Base-by-base conservation (phyloP, 1,140 invertebrate species). In the Lineus longissimus region DNA sequence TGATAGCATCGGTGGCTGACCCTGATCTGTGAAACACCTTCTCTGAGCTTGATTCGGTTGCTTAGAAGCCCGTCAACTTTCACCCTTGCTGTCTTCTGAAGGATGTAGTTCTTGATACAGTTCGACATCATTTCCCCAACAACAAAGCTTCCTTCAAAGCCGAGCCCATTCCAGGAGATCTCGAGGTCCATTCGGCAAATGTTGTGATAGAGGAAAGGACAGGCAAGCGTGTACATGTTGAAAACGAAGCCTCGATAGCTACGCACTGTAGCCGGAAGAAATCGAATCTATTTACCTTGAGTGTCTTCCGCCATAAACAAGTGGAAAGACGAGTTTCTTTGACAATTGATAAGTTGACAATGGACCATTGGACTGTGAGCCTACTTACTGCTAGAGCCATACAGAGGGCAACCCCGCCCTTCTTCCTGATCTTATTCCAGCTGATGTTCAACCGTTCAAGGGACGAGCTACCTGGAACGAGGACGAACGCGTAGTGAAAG, bases 351-450 rank as follows among this genome's bases (percentile, higher is more conserved):
- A n/a, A n/a, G n/a, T n/a, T n/a, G n/a, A n/a, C n/a, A n/a, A n/a
- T n/a, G n/a, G n/a, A n/a, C n/a, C n/a, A 1, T 23, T 0, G 40
- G 33, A 54, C 36, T 11, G 1, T 27, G 30, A 23, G n/a, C 19
- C 22, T 23, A 54, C 40, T 64, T 62, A 72, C 70, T 63, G 68
- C 65, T 2, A 74, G 57, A 4, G 62, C 69, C 61, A 67, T 68
- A 55, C 70, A 70, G 15, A 76, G 36, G 1, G 67, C 71, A 0
- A 75, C 73, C 1, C 65, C 66, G 1, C 73, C 73, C 54, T 63
- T 68, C 29, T 67, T 64, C 43, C 63, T 36, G 7, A 75, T 65
- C 11, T 61, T 59, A 60, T 74, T 75, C 73, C 73, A 76, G 23
- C 70, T 69, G 2, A 75, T 27, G 54, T 76, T 64, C 2, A 76